Base-by-base conservation (phyloP, 1,140 invertebrate genomes). In the Drosophila rhopaloa region DNA sequence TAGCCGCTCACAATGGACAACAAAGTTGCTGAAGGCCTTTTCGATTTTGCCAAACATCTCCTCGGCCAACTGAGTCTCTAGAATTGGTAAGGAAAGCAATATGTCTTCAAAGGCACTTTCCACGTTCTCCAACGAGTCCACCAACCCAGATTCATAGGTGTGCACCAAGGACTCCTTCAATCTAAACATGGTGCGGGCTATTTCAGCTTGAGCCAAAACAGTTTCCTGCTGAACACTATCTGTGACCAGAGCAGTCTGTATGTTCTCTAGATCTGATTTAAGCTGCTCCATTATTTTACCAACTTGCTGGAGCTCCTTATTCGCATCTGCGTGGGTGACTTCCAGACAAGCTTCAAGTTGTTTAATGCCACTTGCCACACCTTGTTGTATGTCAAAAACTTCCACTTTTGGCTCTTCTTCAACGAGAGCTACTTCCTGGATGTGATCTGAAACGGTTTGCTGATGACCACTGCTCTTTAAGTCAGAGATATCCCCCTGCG, bases 361-460 rank as follows among this genome's bases (percentile, higher is more conserved):
- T 11, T 89, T 90, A 9, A 92, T 92, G 48, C 91, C 91, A 44
- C 78, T 91, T 0, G 73, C 80, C 14, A 92, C 85, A 24, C 85
- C 88, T 43, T 88, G 82, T 40, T 90, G 79, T 5, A 92, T 67
- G 47, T 90, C 85, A 8, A 76, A 73, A 1, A 76, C 43, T 11
- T 90, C 73, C 14, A 90, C 70, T 24, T 47, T 38, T 0, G 71
- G 59, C 7, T 63, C 67, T 8, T 55, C 24, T 40, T 50, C 56
- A 0, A 76, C 43, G 0, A 61, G 29, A 29, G 76, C 73, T 19
- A 55, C 38, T 14, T 77, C 66, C 19, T 70, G 48, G 5, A 54
- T 83, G 9, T 93, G 71, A 62, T 93, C 92, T 67, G 93, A 82
- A 56, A 94, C 83, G 9, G 93, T 91, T 46, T 75, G 50, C 11